Evolutionary conservation across 1,140 invertebrate species (phyloP), one percentile per base, ranked within the genome.

Genomic region (Pseudomyrmex pallidus): DNA sequence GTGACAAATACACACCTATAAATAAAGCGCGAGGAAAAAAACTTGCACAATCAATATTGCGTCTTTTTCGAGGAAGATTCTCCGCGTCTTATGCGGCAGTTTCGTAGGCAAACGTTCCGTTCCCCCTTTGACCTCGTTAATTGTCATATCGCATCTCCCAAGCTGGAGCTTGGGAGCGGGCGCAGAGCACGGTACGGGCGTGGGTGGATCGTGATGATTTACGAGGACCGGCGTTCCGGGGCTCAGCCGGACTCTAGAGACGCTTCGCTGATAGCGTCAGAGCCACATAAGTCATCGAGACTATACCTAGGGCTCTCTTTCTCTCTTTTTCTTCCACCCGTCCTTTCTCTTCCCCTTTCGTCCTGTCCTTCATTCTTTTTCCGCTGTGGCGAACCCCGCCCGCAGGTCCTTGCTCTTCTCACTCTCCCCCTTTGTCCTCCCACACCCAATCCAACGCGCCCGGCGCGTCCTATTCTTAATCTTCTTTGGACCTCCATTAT

Each of bases 261-360:
- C 93, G 92, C 92, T 89, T 93, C 85, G 91, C 94, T 94, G 94
- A 94, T 94, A 94, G 91, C 94, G 94, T 94, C 93, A 94, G 93
- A 94, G 92, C 92, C 93, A 94, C 93, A 94, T 94, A 94, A 94
- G 93, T 94, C 93, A 94, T 94, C 93, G 92, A 91, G 91, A 90
- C 90, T 91, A 85, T 89, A 91, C 90, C 88, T 90, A 92, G 87
- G 87, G 90, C 70, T 89, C 83, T 72, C 54, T 87, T 76, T 85
- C 35, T 35, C 35, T 35, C 35, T 35, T 35, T 35, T 35, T 35
- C 35, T 35, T 35, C 35, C 35, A 35, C 56, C 70, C 62, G 72
- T 59, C 74, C 12, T 57, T 15, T 15, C 5, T 59, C 56, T 61
- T 13, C 78, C 35, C 67, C 44, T 15, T 59, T 76, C 68, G 20